Base-by-base conservation (phyloP, 1,140 invertebrate genomes). In the Arctopsyche grandis region DNA sequence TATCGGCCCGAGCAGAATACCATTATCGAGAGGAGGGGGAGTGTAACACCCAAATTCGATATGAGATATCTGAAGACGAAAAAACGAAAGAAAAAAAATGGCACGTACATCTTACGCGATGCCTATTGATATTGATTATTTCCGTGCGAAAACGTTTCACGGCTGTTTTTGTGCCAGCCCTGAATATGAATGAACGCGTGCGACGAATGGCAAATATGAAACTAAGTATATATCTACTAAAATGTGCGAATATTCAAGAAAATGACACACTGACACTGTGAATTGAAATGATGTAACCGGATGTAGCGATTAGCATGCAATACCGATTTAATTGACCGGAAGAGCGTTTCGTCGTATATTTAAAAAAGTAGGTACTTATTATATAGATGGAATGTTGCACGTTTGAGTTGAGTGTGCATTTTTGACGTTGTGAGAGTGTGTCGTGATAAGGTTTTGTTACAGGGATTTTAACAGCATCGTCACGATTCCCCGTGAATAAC, bases 401-500 rank as follows among this genome's bases (percentile, higher is more conserved):
- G 21, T 9, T 26, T 74, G 46, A 48, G 5, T 58, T 10, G 38
- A 26, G 74, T 60, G 44, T 66, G 56, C 14, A 76, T 48, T 14
- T 66, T 12, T 66, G 75, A 58, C 12, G 24, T 16, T 22, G 63
- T 77, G 38, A 16, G 52, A 43, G 69, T 71, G 69, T 29, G 14
- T 26, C 14, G 52, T 19, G 69, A 71, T 71, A 78, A 70, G 74
- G 78, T 77, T 66, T 70, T 63, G 74, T 74, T 76, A 70, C 77
- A 48, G 44, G 80, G 77, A 58, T 77, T 79, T 81, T 81, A 79
- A 79, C 77, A 79, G 56, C 80, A 60, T 75, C 77, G 80, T 79
- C 80, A 81, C 78, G 80, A 79, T n/a, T 77, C 76, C 52, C 69
- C 43, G 77, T 81, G 80, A 81, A 81, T 81, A 79, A 81, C 79